phyloP scores from a whole-genome alignment of 2,888 invertebrate genomes.

The Pelosia muscerda region DNA sequence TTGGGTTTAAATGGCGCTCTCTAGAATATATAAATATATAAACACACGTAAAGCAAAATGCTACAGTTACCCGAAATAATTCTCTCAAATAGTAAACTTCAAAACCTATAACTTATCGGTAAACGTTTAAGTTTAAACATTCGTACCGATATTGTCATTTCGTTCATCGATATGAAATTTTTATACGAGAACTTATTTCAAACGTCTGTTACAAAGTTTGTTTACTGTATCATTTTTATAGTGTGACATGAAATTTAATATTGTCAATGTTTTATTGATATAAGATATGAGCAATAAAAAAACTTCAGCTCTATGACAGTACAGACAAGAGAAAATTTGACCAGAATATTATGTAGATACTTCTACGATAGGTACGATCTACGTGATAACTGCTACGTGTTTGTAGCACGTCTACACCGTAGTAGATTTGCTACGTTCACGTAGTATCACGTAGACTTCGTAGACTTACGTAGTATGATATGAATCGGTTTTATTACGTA shows the following conservation, averaged over 20 bases:
- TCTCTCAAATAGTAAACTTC: conserved; percentile 17
- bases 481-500: neutral
- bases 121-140: conserved; percentile 35
- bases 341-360: no score
- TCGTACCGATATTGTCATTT: conserved; percentile 42
- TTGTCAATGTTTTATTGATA: neutral
- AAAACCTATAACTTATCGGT: conserved; percentile 32
- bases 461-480: neutral
- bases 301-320: no score
- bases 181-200: conserved; percentile 26
- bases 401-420: neutral
- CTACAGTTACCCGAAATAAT: neutral
- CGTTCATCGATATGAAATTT: conserved; percentile 47
- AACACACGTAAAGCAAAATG: neutral
- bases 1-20: no score
- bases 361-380: no score
- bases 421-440: neutral
- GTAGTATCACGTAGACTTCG: conserved; percentile 1
- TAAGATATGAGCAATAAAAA: neutral
- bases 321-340: no score
- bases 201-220: conserved; percentile 24
- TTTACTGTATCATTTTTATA: conserved; percentile 24
- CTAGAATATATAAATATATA: no score
- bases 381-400: no score
- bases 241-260: conserved; percentile 13